A percentile compares a stretch with the other conserved stretches of the same genome.
Conservation (phyloP, 1,140 invertebrate species). For the Homarus americanus region DNA sequence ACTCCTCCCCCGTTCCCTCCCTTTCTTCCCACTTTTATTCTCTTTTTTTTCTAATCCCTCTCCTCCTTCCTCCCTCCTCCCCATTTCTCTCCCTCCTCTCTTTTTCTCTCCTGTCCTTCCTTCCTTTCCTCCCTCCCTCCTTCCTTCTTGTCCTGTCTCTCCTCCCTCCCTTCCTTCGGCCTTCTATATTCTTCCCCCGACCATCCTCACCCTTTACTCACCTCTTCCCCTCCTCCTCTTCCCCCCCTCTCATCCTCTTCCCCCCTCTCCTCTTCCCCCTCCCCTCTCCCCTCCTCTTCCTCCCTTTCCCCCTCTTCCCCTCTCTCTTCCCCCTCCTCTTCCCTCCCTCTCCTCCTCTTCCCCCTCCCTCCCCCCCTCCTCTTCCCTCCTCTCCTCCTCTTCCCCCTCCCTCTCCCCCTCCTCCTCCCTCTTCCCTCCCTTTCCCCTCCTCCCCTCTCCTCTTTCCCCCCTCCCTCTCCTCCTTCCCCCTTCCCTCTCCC, state of each 20-base stretch:
- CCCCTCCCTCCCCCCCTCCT: not conserved
- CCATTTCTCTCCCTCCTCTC: not conserved
- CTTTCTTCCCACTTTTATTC: not conserved
- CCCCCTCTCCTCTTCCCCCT: not conserved
- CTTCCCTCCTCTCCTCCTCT: not conserved
- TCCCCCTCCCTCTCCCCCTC: no score
- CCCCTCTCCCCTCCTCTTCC: not conserved
- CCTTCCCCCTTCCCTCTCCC: not conserved
- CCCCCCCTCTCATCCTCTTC: not conserved
- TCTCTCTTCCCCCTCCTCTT: not conserved
- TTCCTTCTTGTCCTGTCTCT: not conserved
- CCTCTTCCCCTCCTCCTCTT: not conserved
- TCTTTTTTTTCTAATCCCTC: not conserved
- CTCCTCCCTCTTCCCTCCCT: not conserved
- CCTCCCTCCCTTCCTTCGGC: not conserved
- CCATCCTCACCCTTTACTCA: not conserved
- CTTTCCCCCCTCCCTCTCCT: not conserved
- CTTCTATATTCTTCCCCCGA: not conserved
- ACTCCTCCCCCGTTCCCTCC: not conserved
- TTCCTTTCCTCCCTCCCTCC: not conserved
- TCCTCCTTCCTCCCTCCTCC: not conserved
- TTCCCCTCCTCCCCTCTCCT: not conserved
- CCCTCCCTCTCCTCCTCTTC: not conserved
- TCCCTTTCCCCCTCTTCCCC: not conserved
- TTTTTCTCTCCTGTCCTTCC: not conserved